Percentiles rank a stretch among this genome's conserved stretches.
Evolutionary conservation across 2,113 vertebrate genomes (phyloP).

Genomic region (Lucifuga dentata): DNA sequence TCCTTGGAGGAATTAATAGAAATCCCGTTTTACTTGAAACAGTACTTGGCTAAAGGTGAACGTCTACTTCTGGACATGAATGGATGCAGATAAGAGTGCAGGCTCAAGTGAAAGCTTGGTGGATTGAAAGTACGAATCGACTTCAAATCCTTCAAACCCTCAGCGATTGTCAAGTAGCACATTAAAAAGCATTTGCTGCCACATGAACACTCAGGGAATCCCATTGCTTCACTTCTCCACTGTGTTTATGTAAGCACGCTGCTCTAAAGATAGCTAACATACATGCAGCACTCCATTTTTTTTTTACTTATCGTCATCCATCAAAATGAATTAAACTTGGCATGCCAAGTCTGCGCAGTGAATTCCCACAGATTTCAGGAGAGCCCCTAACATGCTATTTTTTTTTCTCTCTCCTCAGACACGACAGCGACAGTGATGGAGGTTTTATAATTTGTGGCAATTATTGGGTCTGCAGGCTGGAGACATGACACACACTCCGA

Average conservation of each 20-base stretch:
- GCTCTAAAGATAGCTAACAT: constrained; percentile 79
- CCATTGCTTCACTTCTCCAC: constrained; percentile 56
- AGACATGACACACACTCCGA: constrained; percentile 68
- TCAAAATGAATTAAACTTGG: constrained; percentile 83
- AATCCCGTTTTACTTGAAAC: constrained; percentile 21
- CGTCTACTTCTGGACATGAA: constrained; percentile 26
- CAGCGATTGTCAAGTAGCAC: constrained; percentile 51
- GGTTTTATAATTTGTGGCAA: constrained; percentile 77
- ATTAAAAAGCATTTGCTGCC: constrained; percentile 65
- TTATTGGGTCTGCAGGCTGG: constrained; percentile 73
- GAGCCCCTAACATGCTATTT: constrained; percentile 58
- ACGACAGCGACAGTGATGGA: constrained; percentile 76
- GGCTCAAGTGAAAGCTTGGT: constrained; percentile 53
- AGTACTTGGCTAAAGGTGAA: constrained; percentile 27
- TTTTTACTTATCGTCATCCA: constrained; percentile 75
- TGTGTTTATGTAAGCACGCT: constrained; percentile 71
- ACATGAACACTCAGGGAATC: constrained; percentile 59
- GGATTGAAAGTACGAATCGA: constrained; percentile 55
- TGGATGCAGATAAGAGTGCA: constrained; percentile 38
- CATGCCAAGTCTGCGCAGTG: constrained; percentile 58
- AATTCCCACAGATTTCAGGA: constrained; percentile 78
- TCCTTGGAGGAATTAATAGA: background rate
- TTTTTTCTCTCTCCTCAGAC: constrained; percentile 41
- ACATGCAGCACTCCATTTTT: constrained; percentile 74
- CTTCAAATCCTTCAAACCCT: constrained; percentile 50